Base-by-base conservation (phyloP, 2,888 invertebrate species). In the Microchrysa polita region DNA sequence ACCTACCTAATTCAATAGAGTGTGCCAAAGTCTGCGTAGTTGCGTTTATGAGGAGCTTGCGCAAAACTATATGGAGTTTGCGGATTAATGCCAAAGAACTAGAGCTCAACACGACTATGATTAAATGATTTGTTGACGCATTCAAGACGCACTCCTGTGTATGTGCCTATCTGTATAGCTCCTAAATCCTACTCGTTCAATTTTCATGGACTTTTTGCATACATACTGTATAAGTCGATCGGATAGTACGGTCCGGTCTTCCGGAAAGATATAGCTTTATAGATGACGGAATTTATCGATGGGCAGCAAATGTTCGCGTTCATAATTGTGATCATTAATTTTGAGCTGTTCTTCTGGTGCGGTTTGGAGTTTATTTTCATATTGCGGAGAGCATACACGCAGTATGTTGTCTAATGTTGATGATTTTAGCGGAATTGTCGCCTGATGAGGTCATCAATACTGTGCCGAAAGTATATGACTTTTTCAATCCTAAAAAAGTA, bases 61-160 rank as follows among this genome's bases (percentile, higher is more conserved):
- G 16, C 40, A 61, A 40, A 27, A 10, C 23, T 5, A 18, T 40
- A 18, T 12, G 5, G 67, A 57, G 42, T n/a, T 34, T 40, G n/a
- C 69, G 55, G 69, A 69, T 69, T 69, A 69, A 57, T 69, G 55
- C 40, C 69, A 12, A 7, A 34, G 27, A 34, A 34, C 27, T 7
- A 34, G 69, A 16, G 9, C 48, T 67, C 55, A 18, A 55, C 63
- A 23, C 55, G 52, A 67, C 53, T 55, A 42, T 73, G 73, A 73
- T 73, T 73, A 73, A 73, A 48, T 73, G 73, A 65, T 73, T 73
- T 73, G 73, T 73, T 73, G 65, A 73, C 65, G 59, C 57, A 69
- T 69, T 52, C 40, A 57, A 34, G 69, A 69, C 69, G 69, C 69
- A 69, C 69, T 69, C 69, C 69, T 69, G 55, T n/a, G n/a, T n/a